Conservation (phyloP, 2,888 invertebrate species). For the Coleophora deauratella region DNA sequence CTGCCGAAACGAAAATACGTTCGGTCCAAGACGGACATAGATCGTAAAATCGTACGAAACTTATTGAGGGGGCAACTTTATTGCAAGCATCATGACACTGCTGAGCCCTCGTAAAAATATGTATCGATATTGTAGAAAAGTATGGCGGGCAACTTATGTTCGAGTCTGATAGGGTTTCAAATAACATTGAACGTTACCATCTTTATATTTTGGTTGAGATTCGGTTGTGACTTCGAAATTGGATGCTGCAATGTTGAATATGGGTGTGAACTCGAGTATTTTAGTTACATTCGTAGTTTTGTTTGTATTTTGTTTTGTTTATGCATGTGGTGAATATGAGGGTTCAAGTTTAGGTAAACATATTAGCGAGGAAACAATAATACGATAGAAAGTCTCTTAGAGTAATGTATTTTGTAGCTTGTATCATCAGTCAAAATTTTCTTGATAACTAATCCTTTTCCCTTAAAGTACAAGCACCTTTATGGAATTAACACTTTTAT, state of each 20-base stretch:
- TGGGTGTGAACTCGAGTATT: conserved; percentile 1
- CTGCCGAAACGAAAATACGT: conserved; percentile 27
- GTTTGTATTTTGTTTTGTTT: background rate
- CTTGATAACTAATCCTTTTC: too few species aligned
- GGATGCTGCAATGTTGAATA: background rate
- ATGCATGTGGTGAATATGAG: background rate
- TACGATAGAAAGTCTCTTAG: too few species aligned
- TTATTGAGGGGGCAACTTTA: conserved; percentile 61
- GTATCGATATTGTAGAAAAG: conserved; percentile 60
- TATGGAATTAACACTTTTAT: too few species aligned
- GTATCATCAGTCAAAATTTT: too few species aligned
- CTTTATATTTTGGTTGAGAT: background rate
- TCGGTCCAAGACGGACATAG: conserved; percentile 35
- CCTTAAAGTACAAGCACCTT: too few species aligned
- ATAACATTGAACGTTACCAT: background rate
- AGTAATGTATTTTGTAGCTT: too few species aligned
- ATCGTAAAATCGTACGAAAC: conserved; percentile 58
- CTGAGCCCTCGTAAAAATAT: conserved; percentile 68
- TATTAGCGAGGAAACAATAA: too few species aligned
- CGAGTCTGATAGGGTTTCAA: conserved; percentile 11
- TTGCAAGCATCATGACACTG: conserved; percentile 59
- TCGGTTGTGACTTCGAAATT: background rate
- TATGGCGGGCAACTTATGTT: conserved; percentile 36
- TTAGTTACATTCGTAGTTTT: conserved; percentile 3
- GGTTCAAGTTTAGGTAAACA: too few species aligned